Evolutionary conservation across 2,797 vertebrate genomes (phyloP).

Genomic region (Ara ararauna): DNA sequence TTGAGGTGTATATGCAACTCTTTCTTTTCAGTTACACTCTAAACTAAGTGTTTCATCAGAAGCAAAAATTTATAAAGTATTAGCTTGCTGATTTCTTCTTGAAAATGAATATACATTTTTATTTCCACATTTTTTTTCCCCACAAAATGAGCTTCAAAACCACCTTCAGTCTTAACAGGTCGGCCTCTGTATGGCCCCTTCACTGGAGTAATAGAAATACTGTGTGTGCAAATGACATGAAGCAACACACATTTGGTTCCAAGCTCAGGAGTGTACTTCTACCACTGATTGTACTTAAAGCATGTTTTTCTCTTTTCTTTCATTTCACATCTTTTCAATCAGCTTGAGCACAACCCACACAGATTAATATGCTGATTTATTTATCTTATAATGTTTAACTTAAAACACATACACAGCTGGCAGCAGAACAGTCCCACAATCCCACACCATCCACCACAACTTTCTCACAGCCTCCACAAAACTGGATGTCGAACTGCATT

Average conservation of each 20-base stretch:
- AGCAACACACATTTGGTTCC: neutral
- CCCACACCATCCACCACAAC: neutral
- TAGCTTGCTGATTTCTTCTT: neutral
- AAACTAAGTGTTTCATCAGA: neutral
- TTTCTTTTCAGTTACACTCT: neutral
- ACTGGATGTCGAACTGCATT: neutral
- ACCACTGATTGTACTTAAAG: neutral
- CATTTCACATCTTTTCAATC: conserved; percentile 26
- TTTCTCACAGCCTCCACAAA: conserved; percentile 26
- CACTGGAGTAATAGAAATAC: neutral
- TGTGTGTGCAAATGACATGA: neutral
- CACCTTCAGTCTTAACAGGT: neutral
- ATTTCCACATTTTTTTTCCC: neutral
- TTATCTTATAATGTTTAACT: conserved; percentile 24
- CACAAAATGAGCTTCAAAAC: neutral
- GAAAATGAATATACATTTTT: neutral
- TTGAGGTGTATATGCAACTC: neutral
- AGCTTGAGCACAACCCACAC: neutral
- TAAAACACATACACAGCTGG: conserved; percentile 43
- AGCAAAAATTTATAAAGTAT: neutral
- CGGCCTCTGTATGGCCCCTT: neutral
- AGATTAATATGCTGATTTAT: conserved; percentile 40
- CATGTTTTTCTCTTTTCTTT: conserved; percentile 20
- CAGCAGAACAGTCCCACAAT: conserved; percentile 1
- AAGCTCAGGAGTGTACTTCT: neutral